Conservation (phyloP, 2,888 invertebrate species). For the Hydriomena furcata region DNA sequence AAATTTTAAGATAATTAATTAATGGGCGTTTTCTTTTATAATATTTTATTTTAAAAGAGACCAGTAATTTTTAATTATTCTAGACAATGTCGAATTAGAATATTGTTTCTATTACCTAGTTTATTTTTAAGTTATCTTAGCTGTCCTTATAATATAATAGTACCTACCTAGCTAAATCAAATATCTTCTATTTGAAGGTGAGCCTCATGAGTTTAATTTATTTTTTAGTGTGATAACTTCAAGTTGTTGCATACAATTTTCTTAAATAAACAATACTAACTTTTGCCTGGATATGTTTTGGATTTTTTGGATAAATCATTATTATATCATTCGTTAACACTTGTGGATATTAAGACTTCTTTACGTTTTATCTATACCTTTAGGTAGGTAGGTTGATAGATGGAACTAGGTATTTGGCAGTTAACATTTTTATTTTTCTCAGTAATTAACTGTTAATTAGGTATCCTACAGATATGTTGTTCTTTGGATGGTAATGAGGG, state of each 20-base stretch:
- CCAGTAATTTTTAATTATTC: constrained; percentile 68
- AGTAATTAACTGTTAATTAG: no score
- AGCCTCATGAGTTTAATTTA: constrained; percentile 78
- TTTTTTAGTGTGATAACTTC: constrained; percentile 77
- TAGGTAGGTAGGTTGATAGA: no score
- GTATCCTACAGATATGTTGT: no score
- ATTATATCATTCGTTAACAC: no score
- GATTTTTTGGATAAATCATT: constrained; percentile 47
- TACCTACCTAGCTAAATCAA: constrained; percentile 70
- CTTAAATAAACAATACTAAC: constrained; percentile 81
- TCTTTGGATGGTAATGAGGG: no score
- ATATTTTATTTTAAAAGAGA: constrained; percentile 73
- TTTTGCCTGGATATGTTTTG: constrained; percentile 74
- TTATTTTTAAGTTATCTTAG: constrained; percentile 77
- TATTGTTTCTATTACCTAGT: constrained; percentile 74
- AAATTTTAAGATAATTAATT: constrained; percentile 80
- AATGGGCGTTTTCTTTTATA: constrained; percentile 79
- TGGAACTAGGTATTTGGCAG: no score
- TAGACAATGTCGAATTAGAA: constrained; percentile 71
- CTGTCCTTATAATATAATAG: constrained; percentile 55
- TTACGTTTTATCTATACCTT: no score
- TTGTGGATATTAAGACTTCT: no score
- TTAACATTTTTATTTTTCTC: no score
- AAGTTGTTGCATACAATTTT: constrained; percentile 79
- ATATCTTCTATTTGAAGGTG: constrained; percentile 65